Evolutionary conservation across 1,140 invertebrate genomes (phyloP).

Genomic region (Chlorops oryzae): DNA sequence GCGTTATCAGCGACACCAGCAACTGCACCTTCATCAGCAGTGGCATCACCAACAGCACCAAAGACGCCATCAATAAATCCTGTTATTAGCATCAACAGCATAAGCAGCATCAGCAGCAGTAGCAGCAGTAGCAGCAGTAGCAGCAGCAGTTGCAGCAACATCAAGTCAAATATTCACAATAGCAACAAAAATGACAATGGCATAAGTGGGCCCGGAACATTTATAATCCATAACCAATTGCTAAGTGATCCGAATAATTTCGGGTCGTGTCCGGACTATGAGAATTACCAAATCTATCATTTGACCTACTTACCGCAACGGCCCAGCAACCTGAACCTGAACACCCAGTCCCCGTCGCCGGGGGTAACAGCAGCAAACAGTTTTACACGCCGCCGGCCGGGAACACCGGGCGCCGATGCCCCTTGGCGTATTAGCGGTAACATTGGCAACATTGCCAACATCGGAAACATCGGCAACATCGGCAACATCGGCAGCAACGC

Average conservation of each 20-base stretch:
- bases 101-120: not conserved
- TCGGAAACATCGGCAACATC: slow-evolving; percentile 31
- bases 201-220: slow-evolving; percentile 14
- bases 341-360: slow-evolving; percentile 44
- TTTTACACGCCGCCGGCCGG: slow-evolving; percentile 39
- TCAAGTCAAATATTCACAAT: slow-evolving; percentile 10
- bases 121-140: not conserved
- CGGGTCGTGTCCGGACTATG: too few relatives aligned
- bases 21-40: slow-evolving; percentile 25
- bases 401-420: slow-evolving; percentile 45
- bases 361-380: slow-evolving; percentile 44
- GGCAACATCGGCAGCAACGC: slow-evolving; percentile 34
- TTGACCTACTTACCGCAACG: slow-evolving; percentile 42
- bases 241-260: too few relatives aligned
- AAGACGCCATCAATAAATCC: not conserved
- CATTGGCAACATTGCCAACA: slow-evolving; percentile 11
- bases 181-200: slow-evolving; percentile 11
- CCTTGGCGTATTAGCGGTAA: slow-evolving; percentile 43
- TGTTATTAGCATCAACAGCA: slow-evolving; percentile 15
- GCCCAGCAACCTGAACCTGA: slow-evolving; percentile 35
- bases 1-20: slow-evolving; percentile 9
- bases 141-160: slow-evolving; percentile 18
- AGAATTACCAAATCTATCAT: slow-evolving; percentile 43
- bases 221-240: too few relatives aligned
- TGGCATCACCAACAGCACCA: slow-evolving; percentile 18